Percentiles rank a stretch among this genome's conserved stretches.
These are phyloP conservation scores for Leptoteleia sp. DNA, from an alignment of 1,140 invertebrate species.

Conservation along the genomic window DNA sequence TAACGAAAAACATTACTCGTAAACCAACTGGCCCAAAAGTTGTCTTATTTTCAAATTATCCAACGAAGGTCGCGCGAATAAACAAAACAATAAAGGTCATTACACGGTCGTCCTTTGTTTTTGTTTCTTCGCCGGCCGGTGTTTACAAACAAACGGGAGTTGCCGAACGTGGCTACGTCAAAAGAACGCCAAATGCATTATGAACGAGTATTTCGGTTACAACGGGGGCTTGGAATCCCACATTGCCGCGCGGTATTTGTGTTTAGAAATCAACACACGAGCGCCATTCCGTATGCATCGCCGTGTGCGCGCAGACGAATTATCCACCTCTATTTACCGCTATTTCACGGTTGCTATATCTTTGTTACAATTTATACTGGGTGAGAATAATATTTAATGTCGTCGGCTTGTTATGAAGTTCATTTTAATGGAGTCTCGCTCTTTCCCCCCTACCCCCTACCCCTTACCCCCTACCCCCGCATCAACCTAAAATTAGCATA, in stretches of 20 bases:
- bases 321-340: conserved; percentile 27
- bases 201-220: conserved; percentile 18
- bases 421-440: not conserved
- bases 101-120: too few species aligned
- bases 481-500: too few species aligned
- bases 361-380: conserved; percentile 21
- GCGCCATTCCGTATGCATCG: conserved; percentile 14
- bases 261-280: conserved; percentile 35
- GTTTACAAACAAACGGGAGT: conserved; percentile 1
- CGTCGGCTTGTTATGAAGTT: not conserved
- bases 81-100: too few species aligned
- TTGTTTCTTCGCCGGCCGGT: conserved; percentile 1
- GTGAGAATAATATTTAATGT: conserved; percentile 14
- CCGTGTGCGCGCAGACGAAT: conserved; percentile 19
- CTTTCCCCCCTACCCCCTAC: too few species aligned
- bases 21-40: too few species aligned
- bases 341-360: conserved; percentile 29
- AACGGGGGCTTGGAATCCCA: conserved; percentile 18
- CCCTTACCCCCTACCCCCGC: too few species aligned
- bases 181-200: conserved; percentile 24
- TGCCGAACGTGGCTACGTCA: not conserved
- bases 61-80: too few species aligned
- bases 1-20: too few species aligned
- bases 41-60: too few species aligned
- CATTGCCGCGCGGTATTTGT: conserved; percentile 26